These are phyloP conservation scores for Spheniscus humboldti DNA, from an alignment of 2,797 vertebrate species.

Conservation along the genomic window DNA sequence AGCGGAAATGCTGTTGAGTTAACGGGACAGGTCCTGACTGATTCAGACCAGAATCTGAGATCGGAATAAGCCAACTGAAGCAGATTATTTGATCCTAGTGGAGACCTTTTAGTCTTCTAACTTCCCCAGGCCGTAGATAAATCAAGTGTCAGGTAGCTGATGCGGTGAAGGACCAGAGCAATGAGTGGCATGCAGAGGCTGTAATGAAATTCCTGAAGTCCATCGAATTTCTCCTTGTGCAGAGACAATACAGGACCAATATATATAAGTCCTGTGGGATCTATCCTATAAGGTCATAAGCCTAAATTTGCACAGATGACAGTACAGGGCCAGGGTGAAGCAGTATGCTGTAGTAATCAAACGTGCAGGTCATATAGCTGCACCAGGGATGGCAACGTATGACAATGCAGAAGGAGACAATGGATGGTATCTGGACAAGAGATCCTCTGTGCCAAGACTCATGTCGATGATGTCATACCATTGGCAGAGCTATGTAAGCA, in stretches of 20 bases:
- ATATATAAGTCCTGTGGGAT: not conserved
- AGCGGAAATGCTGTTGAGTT: not conserved
- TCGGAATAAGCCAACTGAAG: not conserved
- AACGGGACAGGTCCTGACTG: not conserved
- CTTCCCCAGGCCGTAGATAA: not conserved
- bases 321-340: not conserved
- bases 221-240: not conserved
- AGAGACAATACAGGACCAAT: not conserved
- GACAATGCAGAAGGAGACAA: not conserved
- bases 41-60: constrained; percentile 29
- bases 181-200: accelerated
- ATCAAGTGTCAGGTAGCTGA: not conserved
- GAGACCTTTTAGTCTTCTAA: not conserved
- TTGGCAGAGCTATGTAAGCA: not conserved
- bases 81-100: not conserved
- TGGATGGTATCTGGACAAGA: not conserved
- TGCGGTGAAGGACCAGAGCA: not conserved
- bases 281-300: not conserved
- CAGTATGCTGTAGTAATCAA: not conserved
- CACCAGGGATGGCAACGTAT: not conserved
- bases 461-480: not conserved
- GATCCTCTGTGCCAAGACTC: not conserved
- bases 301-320: not conserved
- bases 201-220: not conserved
- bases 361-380: not conserved